phyloP scores from a whole-genome alignment of 2,113 vertebrate genomes.

The Pseudopipra pipra region DNA sequence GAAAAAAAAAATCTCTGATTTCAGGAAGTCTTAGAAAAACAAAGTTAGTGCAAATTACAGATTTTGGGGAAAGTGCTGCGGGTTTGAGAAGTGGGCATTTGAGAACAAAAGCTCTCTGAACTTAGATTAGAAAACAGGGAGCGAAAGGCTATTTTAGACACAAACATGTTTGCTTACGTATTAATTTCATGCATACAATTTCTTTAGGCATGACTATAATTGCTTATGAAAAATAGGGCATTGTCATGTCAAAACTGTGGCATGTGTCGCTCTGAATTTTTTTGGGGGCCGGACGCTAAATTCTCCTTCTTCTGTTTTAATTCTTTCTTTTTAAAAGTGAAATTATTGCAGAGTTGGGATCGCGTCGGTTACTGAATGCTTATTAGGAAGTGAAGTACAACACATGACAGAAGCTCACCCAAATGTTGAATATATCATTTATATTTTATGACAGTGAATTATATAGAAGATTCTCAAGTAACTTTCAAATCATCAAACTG shows the following conservation, averaged over 20 bases:
- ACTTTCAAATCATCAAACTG: constrained; percentile 64
- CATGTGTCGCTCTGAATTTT: not conserved
- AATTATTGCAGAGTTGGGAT: constrained; percentile 25
- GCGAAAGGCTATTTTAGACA: not conserved
- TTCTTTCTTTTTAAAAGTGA: constrained; percentile 41
- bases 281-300: fast-evolving
- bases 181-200: constrained; percentile 9
- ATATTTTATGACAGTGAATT: constrained; percentile 64
- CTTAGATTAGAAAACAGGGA: not conserved
- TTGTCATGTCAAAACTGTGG: not conserved
- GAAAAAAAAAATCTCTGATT: constrained; percentile 9
- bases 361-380: constrained; percentile 3
- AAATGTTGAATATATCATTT: constrained; percentile 58
- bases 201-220: not conserved
- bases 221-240: not conserved
- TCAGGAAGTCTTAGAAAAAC: constrained; percentile 31
- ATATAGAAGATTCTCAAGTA: constrained; percentile 62
- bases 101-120: constrained; percentile 28
- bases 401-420: constrained; percentile 44
- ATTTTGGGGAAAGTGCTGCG: constrained; percentile 1
- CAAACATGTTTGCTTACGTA: constrained; percentile 46
- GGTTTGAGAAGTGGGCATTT: not conserved
- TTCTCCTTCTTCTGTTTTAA: not conserved
- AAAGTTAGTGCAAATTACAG: constrained; percentile 13
- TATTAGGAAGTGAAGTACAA: constrained; percentile 37